phyloP scores from a whole-genome alignment of 2,113 vertebrate genomes.

The Caloenas nicobarica region DNA sequence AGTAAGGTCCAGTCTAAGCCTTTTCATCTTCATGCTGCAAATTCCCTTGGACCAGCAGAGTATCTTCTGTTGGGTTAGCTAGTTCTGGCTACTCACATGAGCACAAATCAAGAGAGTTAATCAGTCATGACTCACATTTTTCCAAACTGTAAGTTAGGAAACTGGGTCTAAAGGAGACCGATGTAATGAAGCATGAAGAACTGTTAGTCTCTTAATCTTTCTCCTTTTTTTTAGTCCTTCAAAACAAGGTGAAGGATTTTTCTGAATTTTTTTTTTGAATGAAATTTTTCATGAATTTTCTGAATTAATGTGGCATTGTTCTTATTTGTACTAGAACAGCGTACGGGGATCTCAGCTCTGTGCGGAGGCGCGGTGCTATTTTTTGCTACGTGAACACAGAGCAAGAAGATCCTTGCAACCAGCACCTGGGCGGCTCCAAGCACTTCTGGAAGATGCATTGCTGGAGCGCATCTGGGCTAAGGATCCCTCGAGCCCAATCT shows the following conservation, averaged over 20 bases:
- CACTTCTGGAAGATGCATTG: not conserved
- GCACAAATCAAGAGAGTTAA: not conserved
- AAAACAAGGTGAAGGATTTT: not conserved
- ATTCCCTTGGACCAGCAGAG: not conserved
- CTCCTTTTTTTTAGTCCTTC: not conserved
- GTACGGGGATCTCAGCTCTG: not conserved
- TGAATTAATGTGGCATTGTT: not conserved
- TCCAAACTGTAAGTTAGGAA: not conserved
- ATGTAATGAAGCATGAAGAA: not conserved
- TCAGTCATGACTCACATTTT: not conserved
- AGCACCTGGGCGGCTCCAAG: not conserved
- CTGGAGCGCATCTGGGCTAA: not conserved
- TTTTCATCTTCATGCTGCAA: not conserved
- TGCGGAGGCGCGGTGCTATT: fast-evolving
- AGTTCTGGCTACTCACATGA: not conserved
- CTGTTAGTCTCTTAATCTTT: not conserved
- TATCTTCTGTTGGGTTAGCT: not conserved
- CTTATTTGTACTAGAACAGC: not conserved
- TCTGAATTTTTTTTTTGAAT: no score
- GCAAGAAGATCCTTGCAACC: not conserved
- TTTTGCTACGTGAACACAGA: not conserved
- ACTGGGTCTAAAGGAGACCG: not conserved
- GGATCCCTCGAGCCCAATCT: not conserved
- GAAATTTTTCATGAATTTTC: no score
- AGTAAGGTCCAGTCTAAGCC: not conserved